A percentile compares a stretch with the other conserved stretches of the same genome.
Evolutionary conservation across 2,888 invertebrate genomes (phyloP).

Genomic region (Rhaphigaster nebulosa): DNA sequence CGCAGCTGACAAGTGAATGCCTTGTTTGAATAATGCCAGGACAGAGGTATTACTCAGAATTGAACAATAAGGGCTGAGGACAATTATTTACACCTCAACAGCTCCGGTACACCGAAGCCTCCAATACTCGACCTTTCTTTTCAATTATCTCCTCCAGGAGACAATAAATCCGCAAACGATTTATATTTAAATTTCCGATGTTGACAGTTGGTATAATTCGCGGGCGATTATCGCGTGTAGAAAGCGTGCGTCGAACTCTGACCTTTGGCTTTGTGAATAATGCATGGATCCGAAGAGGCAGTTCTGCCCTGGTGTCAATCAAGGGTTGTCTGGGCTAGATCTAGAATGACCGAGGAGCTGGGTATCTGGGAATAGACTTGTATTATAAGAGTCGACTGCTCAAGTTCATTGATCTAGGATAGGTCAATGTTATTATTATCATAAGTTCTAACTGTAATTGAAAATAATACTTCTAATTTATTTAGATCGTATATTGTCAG

Average conservation of each 20-base stretch:
- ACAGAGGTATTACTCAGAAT: neutral
- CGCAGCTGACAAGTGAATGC: neutral
- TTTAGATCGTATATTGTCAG: no score
- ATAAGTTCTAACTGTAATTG: neutral
- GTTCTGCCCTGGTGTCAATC: conserved; percentile 14
- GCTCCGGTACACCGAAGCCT: neutral
- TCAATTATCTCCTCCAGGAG: neutral
- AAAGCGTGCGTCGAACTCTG: conserved; percentile 18
- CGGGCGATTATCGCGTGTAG: conserved; percentile 11
- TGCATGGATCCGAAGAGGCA: neutral
- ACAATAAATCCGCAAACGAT: conserved; percentile 7
- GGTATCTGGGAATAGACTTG: neutral
- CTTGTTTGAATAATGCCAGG: neutral
- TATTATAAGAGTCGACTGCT: neutral
- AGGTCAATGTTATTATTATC: neutral
- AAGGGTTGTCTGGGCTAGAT: neutral
- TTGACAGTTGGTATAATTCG: conserved; percentile 22
- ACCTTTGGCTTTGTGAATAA: conserved; percentile 1
- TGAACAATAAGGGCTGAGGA: neutral
- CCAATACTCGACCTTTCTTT: neutral
- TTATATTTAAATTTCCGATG: conserved; percentile 31
- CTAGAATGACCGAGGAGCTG: neutral
- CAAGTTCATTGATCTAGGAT: neutral
- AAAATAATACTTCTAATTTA: neutral
- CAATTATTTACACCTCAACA: neutral